Evolutionary conservation across 2,113 vertebrate species (phyloP), one percentile per base, ranked within the genome.

Genomic region (Pipra filicauda): DNA sequence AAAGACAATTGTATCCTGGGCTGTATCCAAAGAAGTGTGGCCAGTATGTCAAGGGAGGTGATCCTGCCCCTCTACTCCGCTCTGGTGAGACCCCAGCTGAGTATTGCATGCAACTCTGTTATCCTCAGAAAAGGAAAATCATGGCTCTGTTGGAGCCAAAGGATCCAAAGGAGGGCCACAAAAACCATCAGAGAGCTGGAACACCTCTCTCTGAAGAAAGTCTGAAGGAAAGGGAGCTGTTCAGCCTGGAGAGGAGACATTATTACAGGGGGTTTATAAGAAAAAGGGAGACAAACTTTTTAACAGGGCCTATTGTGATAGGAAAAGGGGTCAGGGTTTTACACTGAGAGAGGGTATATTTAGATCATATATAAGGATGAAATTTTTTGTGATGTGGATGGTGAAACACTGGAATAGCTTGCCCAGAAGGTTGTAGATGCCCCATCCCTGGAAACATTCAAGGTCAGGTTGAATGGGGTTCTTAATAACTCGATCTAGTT

Each of bases 1-100:
- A 55, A 49, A 48, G 22, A 18, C 26, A 76, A 8, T 7, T 0
- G 1, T n/a, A 6, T 65, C 16, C 19, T 51, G 33, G 58, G 28
- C 65, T 51, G 15, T 4, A 66, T 27, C 33, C 4, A 66, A 58
- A 44, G 30, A 7, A 59, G 6, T 0, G 0, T 18, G 52, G 6
- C 9, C 44, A 85, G 24, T 6, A 46, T 44, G 28, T 8, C 1
- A 3, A 72, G 20, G 16, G 28, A 78, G 6, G 7, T 5, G 16
- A 52, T 46, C 39, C 17, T 78, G 27, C 1, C 15, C 16, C 7
- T 73, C 37, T 52, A 15, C 17, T 89, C 43, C 7, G 4, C 9
- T 51, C n/a, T 54, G 9, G 5, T 67, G 54, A 79, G 5, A 73
- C 9, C 4, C 6, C 28, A 21, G 39, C 23, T n/a, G 11, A 54